Evolutionary conservation across 2,888 invertebrate genomes (phyloP).

Genomic region (Enchytraeus crypticus): DNA sequence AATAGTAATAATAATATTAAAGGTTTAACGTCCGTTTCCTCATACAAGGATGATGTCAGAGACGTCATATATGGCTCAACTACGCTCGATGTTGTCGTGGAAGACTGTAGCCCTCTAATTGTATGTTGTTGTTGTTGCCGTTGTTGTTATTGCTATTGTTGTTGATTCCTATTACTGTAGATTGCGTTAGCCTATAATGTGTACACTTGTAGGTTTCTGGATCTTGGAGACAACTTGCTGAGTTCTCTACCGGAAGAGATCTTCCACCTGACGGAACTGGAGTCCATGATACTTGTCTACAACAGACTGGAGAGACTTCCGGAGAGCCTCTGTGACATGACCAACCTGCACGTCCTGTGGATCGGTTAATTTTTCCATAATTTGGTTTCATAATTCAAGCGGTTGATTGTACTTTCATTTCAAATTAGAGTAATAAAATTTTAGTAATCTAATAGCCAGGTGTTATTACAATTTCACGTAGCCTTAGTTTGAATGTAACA

Average conservation of each 20-base stretch:
- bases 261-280: constrained; percentile 40
- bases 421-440: neutral
- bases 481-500: no score
- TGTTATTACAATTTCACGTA: no score
- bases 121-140: no score
- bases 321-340: constrained; percentile 41
- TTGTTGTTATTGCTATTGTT: neutral
- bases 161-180: neutral
- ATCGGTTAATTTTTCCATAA: constrained; percentile 33
- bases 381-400: neutral
- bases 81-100: no score
- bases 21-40: no score
- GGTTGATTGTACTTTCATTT: neutral
- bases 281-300: constrained; percentile 44
- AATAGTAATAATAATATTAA: no score
- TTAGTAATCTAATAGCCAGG: neutral
- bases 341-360: constrained; percentile 46
- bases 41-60: no score
- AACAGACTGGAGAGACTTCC: constrained; percentile 43
- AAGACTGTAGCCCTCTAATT: no score
- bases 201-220: constrained; percentile 46
- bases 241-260: constrained; percentile 37
- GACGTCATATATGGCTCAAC: no score
- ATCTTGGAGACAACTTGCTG: constrained; percentile 47
- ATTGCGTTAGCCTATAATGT: constrained; percentile 6